phyloP scores from a whole-genome alignment of 64 coral and sea anemone species.

The Porites lutea region DNA sequence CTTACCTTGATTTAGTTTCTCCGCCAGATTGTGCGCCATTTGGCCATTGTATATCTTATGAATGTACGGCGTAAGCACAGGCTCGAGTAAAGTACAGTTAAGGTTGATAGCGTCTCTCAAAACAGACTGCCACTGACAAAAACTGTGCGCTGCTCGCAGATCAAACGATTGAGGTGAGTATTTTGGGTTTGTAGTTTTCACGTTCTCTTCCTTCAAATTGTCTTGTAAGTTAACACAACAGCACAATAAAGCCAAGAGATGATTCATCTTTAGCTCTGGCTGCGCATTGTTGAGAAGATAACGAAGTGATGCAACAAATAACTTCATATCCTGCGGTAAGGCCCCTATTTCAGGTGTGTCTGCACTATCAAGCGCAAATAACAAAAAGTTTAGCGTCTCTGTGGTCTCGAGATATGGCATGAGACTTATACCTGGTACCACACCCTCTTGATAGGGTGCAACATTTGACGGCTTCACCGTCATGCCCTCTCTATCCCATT shows the following conservation, averaged over 20 bases:
- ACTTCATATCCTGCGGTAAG: constrained; percentile 27
- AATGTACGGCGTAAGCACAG: constrained; percentile 58
- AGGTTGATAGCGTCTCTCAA: constrained; percentile 58
- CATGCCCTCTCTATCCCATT: constrained; percentile 68
- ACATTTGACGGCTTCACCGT: constrained; percentile 10
- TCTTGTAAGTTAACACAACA: constrained; percentile 2
- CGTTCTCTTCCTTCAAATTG: background rate
- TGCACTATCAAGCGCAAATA: constrained; percentile 19
- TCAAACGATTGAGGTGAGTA: background rate
- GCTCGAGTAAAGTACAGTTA: constrained; percentile 57
- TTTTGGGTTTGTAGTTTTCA: background rate
- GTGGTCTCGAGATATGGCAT: background rate
- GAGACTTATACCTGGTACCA: constrained; percentile 47
- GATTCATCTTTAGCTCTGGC: constrained; percentile 25
- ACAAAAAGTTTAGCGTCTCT: constrained; percentile 33
- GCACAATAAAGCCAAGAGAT: constrained; percentile 15
- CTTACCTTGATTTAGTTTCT: constrained; percentile 50
- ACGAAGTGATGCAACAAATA: constrained; percentile 66
- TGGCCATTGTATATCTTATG: constrained; percentile 53
- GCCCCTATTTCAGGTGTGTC: constrained; percentile 7
- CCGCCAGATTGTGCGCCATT: constrained; percentile 25
- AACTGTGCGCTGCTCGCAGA: constrained; percentile 67
- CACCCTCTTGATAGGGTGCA: background rate
- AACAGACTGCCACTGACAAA: constrained; percentile 88
- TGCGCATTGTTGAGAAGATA: constrained; percentile 47